phyloP scores from a whole-genome alignment of 2,888 invertebrate species.

The Drosophila ustulata region DNA sequence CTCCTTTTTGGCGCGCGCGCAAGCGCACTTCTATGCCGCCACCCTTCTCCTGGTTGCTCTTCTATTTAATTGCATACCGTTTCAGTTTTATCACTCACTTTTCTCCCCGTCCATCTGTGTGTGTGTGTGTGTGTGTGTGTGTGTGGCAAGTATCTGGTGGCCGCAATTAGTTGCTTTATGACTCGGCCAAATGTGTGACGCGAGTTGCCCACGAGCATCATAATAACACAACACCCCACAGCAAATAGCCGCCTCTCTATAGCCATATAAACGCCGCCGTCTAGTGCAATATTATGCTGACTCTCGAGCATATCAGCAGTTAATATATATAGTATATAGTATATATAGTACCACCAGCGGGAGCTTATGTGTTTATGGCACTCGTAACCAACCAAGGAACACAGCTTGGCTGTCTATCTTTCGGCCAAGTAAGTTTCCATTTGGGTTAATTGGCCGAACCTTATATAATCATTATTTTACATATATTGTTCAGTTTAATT shows the following conservation, averaged over 20 bases:
- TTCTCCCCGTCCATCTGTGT: constrained; percentile 6
- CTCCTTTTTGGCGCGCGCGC: constrained; percentile 40
- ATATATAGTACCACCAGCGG: background rate
- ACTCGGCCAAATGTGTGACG: constrained; percentile 52
- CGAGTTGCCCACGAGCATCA: constrained; percentile 36
- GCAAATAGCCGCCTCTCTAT: constrained; percentile 1
- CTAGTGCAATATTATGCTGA: background rate
- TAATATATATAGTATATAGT: background rate
- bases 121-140: too few species aligned
- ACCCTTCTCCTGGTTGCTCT: constrained; percentile 22
- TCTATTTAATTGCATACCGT: constrained; percentile 52
- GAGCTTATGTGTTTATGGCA: constrained; percentile 17
- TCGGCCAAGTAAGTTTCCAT: constrained; percentile 12
- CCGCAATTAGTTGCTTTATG: constrained; percentile 55
- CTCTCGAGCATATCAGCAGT: constrained; percentile 5
- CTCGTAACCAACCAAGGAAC: constrained; percentile 26
- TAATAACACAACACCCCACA: constrained; percentile 5
- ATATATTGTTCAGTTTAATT: constrained; percentile 18
- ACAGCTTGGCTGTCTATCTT: constrained; percentile 21
- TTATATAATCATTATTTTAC: constrained; percentile 21
- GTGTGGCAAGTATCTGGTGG: constrained; percentile 27
- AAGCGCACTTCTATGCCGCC: constrained; percentile 13
- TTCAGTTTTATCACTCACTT: constrained; percentile 55
- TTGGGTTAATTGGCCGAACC: constrained; percentile 46
- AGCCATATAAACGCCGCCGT: background rate